Percentiles rank a stretch among this genome's conserved stretches.
Conservation (phyloP, 2,113 vertebrate genomes). For the Melanerpes formicivorus region DNA sequence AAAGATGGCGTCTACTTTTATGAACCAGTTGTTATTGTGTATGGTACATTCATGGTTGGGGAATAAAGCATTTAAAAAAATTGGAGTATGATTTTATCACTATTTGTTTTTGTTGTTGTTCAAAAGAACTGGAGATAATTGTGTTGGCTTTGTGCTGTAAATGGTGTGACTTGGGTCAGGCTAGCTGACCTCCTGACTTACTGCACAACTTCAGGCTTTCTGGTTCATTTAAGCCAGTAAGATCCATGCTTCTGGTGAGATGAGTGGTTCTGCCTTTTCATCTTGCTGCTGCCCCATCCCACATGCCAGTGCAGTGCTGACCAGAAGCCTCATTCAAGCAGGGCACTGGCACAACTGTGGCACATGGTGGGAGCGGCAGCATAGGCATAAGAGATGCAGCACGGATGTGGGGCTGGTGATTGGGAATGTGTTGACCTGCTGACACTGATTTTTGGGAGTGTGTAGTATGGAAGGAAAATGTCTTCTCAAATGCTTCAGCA, state of each 20-base stretch:
- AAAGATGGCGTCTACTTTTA: not conserved
- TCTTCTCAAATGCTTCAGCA: not conserved
- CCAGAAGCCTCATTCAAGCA: not conserved
- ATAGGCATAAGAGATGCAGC: rapidly evolving
- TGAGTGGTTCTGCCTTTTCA: not conserved
- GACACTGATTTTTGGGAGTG: not conserved
- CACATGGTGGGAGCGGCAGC: rapidly evolving
- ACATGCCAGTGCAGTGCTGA: not conserved
- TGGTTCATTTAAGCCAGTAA: not conserved
- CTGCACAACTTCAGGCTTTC: not conserved
- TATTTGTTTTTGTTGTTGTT: not conserved
- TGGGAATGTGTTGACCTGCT: not conserved
- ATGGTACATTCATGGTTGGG: not conserved
- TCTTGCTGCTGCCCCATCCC: not conserved
- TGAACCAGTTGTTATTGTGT: slow-evolving; percentile 16
- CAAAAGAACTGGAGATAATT: not conserved
- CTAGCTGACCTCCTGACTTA: not conserved
- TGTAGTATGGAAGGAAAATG: not conserved
- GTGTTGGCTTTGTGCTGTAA: not conserved
- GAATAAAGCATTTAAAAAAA: slow-evolving; percentile 38
- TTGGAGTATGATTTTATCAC: not conserved
- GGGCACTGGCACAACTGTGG: rapidly evolving
- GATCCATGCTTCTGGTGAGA: not conserved
- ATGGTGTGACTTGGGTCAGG: not conserved
- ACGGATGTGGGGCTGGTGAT: not conserved